phyloP scores from a whole-genome alignment of 2,113 vertebrate species.

The Ceratotherium simum region DNA sequence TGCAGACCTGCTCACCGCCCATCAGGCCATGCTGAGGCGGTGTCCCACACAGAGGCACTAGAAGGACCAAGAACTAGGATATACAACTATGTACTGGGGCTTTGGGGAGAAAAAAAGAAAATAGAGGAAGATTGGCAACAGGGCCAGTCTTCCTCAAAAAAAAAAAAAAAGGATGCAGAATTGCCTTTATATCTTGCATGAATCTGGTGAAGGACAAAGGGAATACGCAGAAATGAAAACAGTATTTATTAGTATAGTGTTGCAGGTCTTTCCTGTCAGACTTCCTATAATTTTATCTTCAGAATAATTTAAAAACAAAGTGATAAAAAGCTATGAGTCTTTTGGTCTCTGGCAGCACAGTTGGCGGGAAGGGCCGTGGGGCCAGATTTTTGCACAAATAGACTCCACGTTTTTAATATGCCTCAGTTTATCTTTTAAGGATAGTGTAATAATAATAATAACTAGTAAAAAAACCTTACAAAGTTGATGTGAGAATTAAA shows the following conservation, averaged over 20 bases:
- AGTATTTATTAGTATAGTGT: not conserved
- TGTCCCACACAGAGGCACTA: too few species aligned
- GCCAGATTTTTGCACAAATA: not conserved
- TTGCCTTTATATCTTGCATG: too few species aligned
- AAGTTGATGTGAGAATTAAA: accelerated
- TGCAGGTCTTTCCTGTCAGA: not conserved
- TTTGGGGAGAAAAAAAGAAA: too few species aligned
- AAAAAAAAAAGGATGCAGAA: too few species aligned
- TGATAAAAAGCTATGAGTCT: not conserved
- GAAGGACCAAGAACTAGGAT: too few species aligned
- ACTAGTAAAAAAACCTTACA: not conserved
- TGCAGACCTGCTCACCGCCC: too few species aligned
- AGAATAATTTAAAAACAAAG: not conserved
- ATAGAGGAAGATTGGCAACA: too few species aligned
- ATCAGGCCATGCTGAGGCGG: too few species aligned
- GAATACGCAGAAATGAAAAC: too few species aligned
- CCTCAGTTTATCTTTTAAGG: not conserved
- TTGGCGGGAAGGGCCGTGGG: not conserved
- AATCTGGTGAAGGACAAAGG: too few species aligned
- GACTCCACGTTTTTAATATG: not conserved
- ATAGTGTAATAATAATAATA: not conserved
- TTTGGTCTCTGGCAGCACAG: not conserved
- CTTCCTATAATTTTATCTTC: not conserved
- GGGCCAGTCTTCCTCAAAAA: too few species aligned
- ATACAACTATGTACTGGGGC: too few species aligned